Evolutionary conservation across 2,797 vertebrate genomes (phyloP), one percentile per base, ranked within the genome.

Genomic region (Meda fulgida): DNA sequence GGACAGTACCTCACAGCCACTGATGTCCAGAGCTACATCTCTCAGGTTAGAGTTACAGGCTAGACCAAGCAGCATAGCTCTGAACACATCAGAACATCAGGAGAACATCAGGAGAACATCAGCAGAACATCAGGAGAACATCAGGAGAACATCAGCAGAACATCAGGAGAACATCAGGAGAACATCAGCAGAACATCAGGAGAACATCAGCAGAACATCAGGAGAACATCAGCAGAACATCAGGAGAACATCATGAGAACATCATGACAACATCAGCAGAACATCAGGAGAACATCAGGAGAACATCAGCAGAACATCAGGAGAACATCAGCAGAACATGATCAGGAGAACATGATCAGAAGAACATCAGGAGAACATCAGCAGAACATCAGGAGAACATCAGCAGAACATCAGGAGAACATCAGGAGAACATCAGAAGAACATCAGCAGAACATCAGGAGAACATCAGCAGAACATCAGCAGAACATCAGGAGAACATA

Each of bases 21-120:
- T 99, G 90, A 99, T 96, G 89, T 99, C 98, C 91, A 99, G 93
- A 90, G 96, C 97, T 55, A 99, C 96, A 8, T 97, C 97, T 78
- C 97, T 96, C 90, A 99, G 92, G 93, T 95, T 97, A 16, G 96
- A 96, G 90, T 99, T 99, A 88, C 97, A 97, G 92, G 98, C 97
- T 89, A 99, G 95, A 60, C 98, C 98, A 92, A 99, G 87, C 83
- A 99, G 89, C 90, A 99, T 91, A 0, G 97, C 96, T 92, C 98
- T 99, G 94, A 81, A 89, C 55, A 90, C 88, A 87, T 91, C 7
- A 84, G 23, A 81, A 48, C 14, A 69, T 46, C 29, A 78, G 14
- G 1, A 38, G 19, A 70, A 43, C 7, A 43, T 38, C 31, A 55
- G 75, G 3, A 23, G 34, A 40, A 21, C 18, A 72, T 38, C 14